Evolutionary conservation across 1,140 invertebrate genomes (phyloP).

Genomic region (Acromyrmex charruanus): DNA sequence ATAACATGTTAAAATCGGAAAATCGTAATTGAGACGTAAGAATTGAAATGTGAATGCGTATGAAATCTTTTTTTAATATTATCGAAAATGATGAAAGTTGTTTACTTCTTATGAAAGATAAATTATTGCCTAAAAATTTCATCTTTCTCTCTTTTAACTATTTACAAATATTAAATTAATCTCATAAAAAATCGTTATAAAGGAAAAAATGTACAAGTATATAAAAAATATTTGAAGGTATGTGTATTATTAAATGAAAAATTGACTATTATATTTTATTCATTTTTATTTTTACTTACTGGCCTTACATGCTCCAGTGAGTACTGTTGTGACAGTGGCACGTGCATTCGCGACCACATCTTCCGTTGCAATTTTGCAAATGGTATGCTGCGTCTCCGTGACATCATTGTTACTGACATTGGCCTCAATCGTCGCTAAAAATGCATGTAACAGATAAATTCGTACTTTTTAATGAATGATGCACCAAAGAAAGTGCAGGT

Average conservation of each 20-base stretch:
- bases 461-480: background rate
- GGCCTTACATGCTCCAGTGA: slow-evolving; percentile 85
- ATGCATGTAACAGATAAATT: background rate
- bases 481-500: background rate
- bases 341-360: slow-evolving; percentile 85
- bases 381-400: slow-evolving; percentile 82
- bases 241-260: too few relatives aligned
- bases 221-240: too few relatives aligned
- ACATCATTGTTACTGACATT: slow-evolving; percentile 73
- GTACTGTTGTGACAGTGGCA: slow-evolving; percentile 84
- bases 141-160: too few relatives aligned
- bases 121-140: background rate
- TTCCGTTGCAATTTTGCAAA: slow-evolving; percentile 84
- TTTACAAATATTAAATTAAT: too few relatives aligned
- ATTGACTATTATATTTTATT: background rate
- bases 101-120: background rate
- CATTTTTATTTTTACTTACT: slow-evolving; percentile 75
- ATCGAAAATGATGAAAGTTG: background rate
- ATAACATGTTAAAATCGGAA: too few relatives aligned
- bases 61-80: background rate
- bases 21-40: background rate
- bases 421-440: slow-evolving; percentile 50
- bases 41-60: background rate
- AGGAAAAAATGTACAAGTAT: too few relatives aligned
- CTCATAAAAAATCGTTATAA: too few relatives aligned